Base-by-base conservation (phyloP, 1,140 invertebrate species). In the Nylanderia fulva region DNA sequence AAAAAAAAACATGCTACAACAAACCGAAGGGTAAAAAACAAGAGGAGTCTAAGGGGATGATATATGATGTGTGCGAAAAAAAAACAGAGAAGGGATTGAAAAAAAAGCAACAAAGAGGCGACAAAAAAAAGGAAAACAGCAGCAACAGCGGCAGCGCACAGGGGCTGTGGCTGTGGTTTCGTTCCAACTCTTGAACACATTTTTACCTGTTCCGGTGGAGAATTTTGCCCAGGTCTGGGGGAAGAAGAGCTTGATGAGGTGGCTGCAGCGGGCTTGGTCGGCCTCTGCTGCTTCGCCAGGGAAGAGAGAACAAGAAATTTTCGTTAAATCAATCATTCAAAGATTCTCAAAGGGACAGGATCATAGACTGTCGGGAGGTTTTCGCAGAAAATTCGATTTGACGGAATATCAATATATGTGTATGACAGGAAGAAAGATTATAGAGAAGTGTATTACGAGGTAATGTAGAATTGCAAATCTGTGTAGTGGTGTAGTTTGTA, bases 181-280 rank as follows among this genome's bases (percentile, higher is more conserved):
- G 77, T 87, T 86, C 84, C 71, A 84, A 86, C 54, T 90, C 60
- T n/a, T 90, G 85, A 91, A 92, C 90, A 92, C 91, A 87, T 92
- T 86, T 86, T 96, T 96, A 96, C 95, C 95, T 96, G 96, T 94
- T 96, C 96, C 90, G 95, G 92, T 91, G 95, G 94, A 95, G 95
- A 94, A 92, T 95, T 94, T 93, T 95, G 95, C 93, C 95, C 95
- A 91, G 95, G 93, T 95, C 95, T 94, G 93, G 94, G 95, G 92
- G 94, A 93, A 93, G 95, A 94, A 93, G 94, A 94, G 93, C 95
- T 94, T 93, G 45, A 15, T 48, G 95, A 93, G 92, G 93, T 95
- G 92, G 95, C 93, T 92, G 94, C 94, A 94, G 95, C 95, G 91
- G 95, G 95, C 94, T 96, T 96, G 91, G 94, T 93, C 89, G 95